A percentile compares a stretch with the other conserved stretches of the same genome.
phyloP scores from a whole-genome alignment of 2,797 vertebrate species.

The Pangasius macronema region DNA sequence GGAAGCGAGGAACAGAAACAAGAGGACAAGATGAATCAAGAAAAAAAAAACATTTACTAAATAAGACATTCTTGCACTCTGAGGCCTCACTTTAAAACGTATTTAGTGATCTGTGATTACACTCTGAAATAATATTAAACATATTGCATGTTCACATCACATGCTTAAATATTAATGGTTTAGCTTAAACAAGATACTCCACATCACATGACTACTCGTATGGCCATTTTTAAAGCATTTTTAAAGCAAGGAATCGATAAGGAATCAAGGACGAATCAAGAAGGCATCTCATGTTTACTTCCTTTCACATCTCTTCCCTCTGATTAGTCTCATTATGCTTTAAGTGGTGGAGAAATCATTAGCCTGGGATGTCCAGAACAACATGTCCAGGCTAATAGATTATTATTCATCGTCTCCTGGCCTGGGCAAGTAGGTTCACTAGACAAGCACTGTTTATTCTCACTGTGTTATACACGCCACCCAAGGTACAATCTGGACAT shows the following conservation, averaged over 20 bases:
- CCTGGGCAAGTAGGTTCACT: neutral
- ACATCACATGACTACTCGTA: neutral
- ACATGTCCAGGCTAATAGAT: constrained; percentile 9
- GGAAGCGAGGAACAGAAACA: neutral
- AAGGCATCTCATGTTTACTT: neutral
- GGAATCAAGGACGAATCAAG: neutral
- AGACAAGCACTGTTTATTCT: neutral
- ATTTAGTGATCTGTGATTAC: neutral
- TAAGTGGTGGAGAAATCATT: neutral
- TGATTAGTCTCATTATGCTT: neutral
- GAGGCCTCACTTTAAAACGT: neutral
- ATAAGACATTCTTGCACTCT: neutral
- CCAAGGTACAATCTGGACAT: neutral
- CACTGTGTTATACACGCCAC: neutral
- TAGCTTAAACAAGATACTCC: neutral
- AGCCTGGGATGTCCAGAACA: neutral
- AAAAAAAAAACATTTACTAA: neutral
- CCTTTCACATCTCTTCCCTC: neutral
- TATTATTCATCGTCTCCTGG: neutral
- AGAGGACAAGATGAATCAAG: neutral
- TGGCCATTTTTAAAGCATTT: neutral
- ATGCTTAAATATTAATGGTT: neutral
- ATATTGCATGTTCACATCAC: neutral
- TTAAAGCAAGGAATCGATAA: neutral
- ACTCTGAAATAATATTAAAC: neutral